These are phyloP conservation scores for Hymenopus coronatus DNA, from an alignment of 2,888 invertebrate species.

Conservation along the genomic window DNA sequence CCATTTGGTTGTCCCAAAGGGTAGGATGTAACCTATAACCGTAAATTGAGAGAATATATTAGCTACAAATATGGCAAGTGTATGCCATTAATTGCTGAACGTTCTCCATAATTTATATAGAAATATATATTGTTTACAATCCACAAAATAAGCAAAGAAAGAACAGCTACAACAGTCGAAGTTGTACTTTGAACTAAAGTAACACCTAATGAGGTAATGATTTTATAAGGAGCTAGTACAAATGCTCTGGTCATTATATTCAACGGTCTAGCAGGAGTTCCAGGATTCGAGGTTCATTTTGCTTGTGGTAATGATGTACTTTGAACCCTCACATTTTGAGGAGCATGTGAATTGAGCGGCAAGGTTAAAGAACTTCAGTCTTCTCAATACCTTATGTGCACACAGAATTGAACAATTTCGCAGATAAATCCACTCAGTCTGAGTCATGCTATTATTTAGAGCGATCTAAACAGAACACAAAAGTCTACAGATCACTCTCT, in stretches of 20 bases:
- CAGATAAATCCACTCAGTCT: no score
- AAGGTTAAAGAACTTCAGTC: no score
- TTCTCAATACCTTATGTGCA: no score
- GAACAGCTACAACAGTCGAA: not conserved
- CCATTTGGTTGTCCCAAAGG: not conserved
- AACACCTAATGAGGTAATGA: not conserved
- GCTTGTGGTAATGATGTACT: no score
- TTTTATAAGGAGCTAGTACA: not conserved
- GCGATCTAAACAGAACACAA: no score
- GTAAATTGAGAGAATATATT: not conserved
- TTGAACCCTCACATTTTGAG: not conserved
- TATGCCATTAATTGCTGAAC: no score
- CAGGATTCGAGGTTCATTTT: not conserved
- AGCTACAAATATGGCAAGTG: not conserved
- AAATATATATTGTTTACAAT: not conserved
- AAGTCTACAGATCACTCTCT: no score
- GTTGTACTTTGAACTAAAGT: not conserved
- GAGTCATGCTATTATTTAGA: no score
- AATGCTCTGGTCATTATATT: no score
- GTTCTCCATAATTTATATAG: not conserved
- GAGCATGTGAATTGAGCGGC: no score
- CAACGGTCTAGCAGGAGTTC: not conserved
- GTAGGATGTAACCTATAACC: not conserved
- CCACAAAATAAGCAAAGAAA: not conserved
- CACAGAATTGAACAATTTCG: no score